Evolutionary conservation across 2,888 invertebrate species (phyloP).

Genomic region (Cremastinae sp.): DNA sequence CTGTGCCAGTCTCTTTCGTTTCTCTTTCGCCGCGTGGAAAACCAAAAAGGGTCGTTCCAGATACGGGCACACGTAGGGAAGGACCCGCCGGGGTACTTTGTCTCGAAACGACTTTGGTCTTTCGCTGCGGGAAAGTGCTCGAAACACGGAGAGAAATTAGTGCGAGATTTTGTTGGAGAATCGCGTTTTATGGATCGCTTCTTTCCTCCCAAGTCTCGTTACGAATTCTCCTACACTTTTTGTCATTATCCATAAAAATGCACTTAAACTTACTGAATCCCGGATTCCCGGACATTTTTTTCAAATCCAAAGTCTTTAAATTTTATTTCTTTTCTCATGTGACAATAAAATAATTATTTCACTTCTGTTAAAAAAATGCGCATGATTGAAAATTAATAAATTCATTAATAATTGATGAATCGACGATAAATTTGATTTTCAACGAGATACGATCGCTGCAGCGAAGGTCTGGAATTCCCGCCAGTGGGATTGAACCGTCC

Average conservation of each 20-base stretch:
- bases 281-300: too few species aligned
- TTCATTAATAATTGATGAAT: too few species aligned
- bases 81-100: conserved; percentile 58
- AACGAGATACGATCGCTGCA: neutral
- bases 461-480: neutral
- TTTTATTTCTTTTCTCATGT: too few species aligned
- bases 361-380: too few species aligned
- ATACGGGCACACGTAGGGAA: conserved; percentile 43
- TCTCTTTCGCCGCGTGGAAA: conserved; percentile 46
- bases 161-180: conserved; percentile 31
- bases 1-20: conserved; percentile 45
- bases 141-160: conserved; percentile 59
- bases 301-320: too few species aligned
- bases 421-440: neutral
- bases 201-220: conserved; percentile 25
- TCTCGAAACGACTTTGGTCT: conserved; percentile 62
- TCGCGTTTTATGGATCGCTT: conserved; percentile 32
- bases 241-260: too few species aligned
- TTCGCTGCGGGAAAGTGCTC: conserved; percentile 51
- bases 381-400: too few species aligned
- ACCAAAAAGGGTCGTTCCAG: conserved; percentile 38
- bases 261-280: neutral
- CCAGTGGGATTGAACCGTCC: too few species aligned
- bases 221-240: conserved; percentile 2
- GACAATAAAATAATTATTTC: too few species aligned